Evolutionary conservation across 2,797 vertebrate genomes (phyloP), one percentile per base, ranked within the genome.

Genomic region (Ataeniobius toweri): DNA sequence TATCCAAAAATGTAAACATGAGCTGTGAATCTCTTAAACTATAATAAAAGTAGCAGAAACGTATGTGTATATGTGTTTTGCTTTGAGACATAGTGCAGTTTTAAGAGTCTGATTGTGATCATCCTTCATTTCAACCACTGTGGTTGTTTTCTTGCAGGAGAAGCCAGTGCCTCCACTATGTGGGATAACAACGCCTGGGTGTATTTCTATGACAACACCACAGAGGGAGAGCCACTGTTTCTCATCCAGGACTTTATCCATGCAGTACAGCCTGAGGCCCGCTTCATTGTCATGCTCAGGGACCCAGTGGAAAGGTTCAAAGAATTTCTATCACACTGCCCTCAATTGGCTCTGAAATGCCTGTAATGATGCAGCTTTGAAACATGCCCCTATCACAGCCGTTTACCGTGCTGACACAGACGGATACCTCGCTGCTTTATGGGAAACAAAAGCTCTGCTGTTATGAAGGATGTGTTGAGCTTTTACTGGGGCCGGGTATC

Each of bases 101-200:
- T 63, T 31, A 41, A 39, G 28, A 58, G 20, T 58, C 36, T 24
- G 50, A 56, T 58, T 46, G 20, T 67, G 18, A 72, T 55, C 48
- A 71, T 55, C 44, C 76, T 81, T 48, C 46, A 20, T 72, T 71
- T 80, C 0, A 81, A 83, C 63, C 51, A 3, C 56, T 16, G 71
- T 80, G 77, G 59, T 13, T 51, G 71, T 73, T 36, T 83, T 78
- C n/a, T 90, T 89, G 73, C 89, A 99, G 98, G 98, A 74, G 98
- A 99, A 92, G 98, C 97, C 91, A 99, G 98, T 0, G 98, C 98
- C 13, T 99, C 98, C 12, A 99, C 98, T 0, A 98, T 99, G 97
- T 99, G 98, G 98, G 98, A 99, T 86, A 99, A 99, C 94, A 98
- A 98, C 0, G 97, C 97, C 68, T 98, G 98, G 98, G 93, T 95